Base-by-base conservation (phyloP, 2,113 vertebrate genomes). In the Sphyrna mokarran region DNA sequence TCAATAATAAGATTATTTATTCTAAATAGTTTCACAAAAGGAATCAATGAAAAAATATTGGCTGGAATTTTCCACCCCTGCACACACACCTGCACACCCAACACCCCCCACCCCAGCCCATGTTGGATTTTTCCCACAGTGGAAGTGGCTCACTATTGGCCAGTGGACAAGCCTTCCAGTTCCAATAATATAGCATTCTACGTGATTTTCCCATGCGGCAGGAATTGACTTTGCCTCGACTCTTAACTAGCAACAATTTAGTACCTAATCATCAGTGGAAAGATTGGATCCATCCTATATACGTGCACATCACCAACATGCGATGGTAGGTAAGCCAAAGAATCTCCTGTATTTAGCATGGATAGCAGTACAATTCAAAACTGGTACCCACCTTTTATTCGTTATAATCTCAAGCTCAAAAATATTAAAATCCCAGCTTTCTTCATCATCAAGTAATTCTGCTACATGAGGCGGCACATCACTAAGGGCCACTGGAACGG, bases 371-470 rank as follows among this genome's bases (percentile, higher is more conserved):
- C 68, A 95, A 43, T 72, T 95, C 43, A 72, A 54, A 10, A 95
- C 18, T 95, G 43, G 48, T 68, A 95, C 95, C 22, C 97, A 99
- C 99, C 98, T 98, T 98, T 99, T 99, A 97, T 98, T 98, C 66
- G 99, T 99, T 78, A 98, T 98, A n/a, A 98, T 97, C 97, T 99
- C 99, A 97, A 99, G 96, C 96, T 99, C 98, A 97, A 99, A 98
- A 97, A 99, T 98, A 97, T 99, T 99, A 97, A 99, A 99, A 95
- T 99, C 99, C 99, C 99, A 99, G 95, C 97, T 98, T 95, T 99
- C 98, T 97, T 99, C 99, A 0, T 98, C 98, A 29, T 98, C 98
- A 90, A 99, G 98, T 96, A 99, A 97, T 95, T 98, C 98, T 37
- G 98, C 96, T 1, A 99, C 98, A 96, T 97, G 97, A 1, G 98